Conservation (phyloP, 2,888 invertebrate genomes). For the Pristionchus exspectatus region DNA sequence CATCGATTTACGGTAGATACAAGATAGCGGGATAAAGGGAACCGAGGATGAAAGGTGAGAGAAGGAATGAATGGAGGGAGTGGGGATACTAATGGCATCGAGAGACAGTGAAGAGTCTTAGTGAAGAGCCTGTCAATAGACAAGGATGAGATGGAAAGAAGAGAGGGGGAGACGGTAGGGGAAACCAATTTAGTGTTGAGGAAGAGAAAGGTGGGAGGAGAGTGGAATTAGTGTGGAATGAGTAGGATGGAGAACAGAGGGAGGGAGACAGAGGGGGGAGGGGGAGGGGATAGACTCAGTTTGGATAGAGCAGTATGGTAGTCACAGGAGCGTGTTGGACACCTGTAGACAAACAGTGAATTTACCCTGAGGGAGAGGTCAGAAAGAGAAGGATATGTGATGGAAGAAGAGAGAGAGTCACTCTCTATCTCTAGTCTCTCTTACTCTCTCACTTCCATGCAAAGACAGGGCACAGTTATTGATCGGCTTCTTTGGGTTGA, state of each 20-base stretch:
- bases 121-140: background rate
- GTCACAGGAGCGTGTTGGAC: slow-evolving; percentile 36
- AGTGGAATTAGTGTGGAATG: slow-evolving; percentile 14
- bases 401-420: background rate
- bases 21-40: background rate
- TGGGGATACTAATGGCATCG: background rate
- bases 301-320: slow-evolving; percentile 11
- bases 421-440: background rate
- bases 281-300: background rate
- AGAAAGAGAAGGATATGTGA: background rate
- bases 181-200: slow-evolving; percentile 16
- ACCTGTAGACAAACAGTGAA: slow-evolving; percentile 47
- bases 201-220: background rate
- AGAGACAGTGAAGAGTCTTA: background rate
- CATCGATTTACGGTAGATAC: background rate
- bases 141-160: background rate
- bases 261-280: background rate
- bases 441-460: slow-evolving; percentile 21
- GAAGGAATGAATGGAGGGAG: background rate
- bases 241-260: background rate
- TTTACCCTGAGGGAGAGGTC: background rate
- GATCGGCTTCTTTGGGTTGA: slow-evolving; percentile 44
- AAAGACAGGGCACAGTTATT: slow-evolving; percentile 22
- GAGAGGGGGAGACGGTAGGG: background rate
- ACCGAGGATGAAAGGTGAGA: background rate